Percentiles rank a stretch among this genome's conserved stretches.
These are phyloP conservation scores for Ochropleura plecta DNA, from an alignment of 2,888 invertebrate species.

Conservation along the genomic window DNA sequence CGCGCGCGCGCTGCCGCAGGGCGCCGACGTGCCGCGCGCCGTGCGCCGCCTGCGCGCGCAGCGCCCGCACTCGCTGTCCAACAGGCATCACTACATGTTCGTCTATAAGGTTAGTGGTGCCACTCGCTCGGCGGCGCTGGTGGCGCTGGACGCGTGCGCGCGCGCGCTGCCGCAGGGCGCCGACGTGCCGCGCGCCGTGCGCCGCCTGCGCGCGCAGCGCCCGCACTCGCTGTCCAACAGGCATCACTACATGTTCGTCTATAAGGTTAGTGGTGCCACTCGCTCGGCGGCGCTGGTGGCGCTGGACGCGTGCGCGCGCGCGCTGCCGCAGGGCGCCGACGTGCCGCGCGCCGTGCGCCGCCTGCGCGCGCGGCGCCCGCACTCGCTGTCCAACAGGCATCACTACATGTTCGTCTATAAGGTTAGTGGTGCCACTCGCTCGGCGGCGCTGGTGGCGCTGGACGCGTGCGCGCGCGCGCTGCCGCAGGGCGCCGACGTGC, in stretches of 20 bases:
- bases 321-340: constrained; percentile 95
- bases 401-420: constrained; percentile 98
- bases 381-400: constrained; percentile 97
- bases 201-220: constrained; percentile 95
- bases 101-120: constrained; percentile 97
- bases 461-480: constrained; percentile 97
- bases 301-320: constrained; percentile 96
- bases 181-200: constrained; percentile 96
- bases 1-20: constrained; percentile 95
- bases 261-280: no score
- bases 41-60: constrained; percentile 96
- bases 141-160: constrained; percentile 96
- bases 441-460: constrained; percentile 96
- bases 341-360: constrained; percentile 96
- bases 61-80: constrained; percentile 97
- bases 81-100: constrained; percentile 97
- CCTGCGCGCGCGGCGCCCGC: constrained; percentile 96
- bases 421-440: no score
- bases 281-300: constrained; percentile 96
- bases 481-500: constrained; percentile 95
- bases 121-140: constrained; percentile 96
- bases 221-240: constrained; percentile 97
- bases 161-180: constrained; percentile 95
- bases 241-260: constrained; percentile 98
- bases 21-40: constrained; percentile 96